Evolutionary conservation across 2,113 vertebrate species (phyloP).

Genomic region (Notothenia rossii): DNA sequence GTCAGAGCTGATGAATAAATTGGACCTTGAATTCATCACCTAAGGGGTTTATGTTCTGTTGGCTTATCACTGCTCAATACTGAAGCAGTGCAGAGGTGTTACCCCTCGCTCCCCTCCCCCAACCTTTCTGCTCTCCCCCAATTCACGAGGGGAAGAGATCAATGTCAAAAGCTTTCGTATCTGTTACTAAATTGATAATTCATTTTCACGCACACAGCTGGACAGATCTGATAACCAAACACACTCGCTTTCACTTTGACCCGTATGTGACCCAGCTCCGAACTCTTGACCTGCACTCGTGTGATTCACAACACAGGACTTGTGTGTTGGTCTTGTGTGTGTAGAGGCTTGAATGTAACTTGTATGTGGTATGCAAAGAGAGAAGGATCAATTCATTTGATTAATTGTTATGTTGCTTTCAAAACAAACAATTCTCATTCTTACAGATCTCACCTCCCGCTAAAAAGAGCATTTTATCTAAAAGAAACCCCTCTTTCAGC

Average conservation of each 20-base stretch:
- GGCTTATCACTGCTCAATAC: conserved; percentile 21
- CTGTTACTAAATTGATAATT: conserved; percentile 54
- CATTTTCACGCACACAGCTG: conserved; percentile 40
- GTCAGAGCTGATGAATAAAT: not conserved
- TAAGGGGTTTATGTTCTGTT: conserved; percentile 17
- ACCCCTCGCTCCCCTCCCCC: not conserved
- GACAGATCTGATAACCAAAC: conserved; percentile 59
- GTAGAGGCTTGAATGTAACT: conserved; percentile 5
- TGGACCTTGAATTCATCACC: conserved; percentile 20
- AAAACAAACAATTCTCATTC: no score
- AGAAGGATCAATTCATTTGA: not conserved
- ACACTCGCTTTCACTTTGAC: conserved; percentile 20
- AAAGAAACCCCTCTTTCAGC: conserved; percentile 1
- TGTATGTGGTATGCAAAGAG: not conserved
- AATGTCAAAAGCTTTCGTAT: conserved; percentile 47
- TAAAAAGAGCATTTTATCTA: no score
- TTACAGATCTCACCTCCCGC: no score
- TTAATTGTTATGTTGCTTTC: not conserved
- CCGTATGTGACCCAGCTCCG: conserved; percentile 10
- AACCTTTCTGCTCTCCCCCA: conserved; percentile 6
- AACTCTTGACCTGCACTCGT: conserved; percentile 43
- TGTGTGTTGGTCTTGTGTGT: conserved; percentile 13
- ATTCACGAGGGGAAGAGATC: conserved; percentile 25
- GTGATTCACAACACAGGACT: conserved; percentile 25
- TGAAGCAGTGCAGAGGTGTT: conserved; percentile 17